Evolutionary conservation across 2,113 vertebrate genomes (phyloP).

Genomic region (Silurus glanis): DNA sequence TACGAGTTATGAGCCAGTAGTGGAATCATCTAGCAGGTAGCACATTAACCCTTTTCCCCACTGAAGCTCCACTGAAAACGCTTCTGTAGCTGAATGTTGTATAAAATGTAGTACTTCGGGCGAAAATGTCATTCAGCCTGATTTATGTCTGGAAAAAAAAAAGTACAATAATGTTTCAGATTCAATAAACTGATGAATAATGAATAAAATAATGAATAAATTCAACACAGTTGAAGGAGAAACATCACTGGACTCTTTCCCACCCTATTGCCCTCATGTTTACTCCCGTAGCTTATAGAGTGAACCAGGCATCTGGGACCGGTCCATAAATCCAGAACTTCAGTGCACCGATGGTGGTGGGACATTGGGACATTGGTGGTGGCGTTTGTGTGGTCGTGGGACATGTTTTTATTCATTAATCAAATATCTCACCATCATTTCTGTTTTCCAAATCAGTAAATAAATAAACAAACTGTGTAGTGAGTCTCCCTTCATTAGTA

Average conservation of each 20-base stretch:
- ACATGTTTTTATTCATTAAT: neutral
- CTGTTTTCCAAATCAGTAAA: neutral
- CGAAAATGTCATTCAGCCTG: neutral
- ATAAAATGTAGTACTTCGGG: neutral
- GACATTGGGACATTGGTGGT: neutral
- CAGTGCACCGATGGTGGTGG: too few species aligned
- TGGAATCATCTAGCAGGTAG: neutral
- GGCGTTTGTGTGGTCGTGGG: neutral
- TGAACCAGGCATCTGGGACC: neutral
- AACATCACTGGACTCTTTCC: neutral
- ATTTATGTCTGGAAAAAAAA: neutral
- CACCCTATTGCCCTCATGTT: neutral
- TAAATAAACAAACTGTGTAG: neutral
- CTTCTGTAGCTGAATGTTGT: neutral
- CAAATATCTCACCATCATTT: neutral
- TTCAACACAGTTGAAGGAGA: neutral
- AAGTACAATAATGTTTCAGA: neutral
- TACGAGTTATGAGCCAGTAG: neutral
- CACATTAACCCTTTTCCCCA: neutral
- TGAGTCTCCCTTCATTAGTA: neutral
- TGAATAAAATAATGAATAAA: neutral
- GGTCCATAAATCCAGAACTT: neutral
- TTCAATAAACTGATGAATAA: neutral
- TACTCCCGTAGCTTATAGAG: neutral
- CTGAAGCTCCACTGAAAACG: neutral